Percentiles rank a stretch among this genome's conserved stretches.
phyloP scores from a whole-genome alignment of 2,113 vertebrate species.

The Zosterops borbonicus region DNA sequence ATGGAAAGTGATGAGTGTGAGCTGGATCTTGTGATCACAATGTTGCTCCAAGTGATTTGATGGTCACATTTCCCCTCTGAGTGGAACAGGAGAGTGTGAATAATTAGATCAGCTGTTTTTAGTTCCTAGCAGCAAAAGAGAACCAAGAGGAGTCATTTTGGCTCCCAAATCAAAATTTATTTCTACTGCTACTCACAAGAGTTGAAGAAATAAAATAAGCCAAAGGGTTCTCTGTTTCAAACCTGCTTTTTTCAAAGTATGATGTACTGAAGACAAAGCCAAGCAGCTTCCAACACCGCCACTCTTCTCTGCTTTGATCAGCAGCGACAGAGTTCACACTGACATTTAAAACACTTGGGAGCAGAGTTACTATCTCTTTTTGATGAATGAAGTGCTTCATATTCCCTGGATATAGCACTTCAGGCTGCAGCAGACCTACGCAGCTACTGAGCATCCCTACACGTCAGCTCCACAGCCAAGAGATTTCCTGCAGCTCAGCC shows the following conservation, averaged over 20 bases:
- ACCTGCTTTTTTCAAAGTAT: not conserved
- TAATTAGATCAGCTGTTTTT: not conserved
- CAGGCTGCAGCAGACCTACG: not conserved
- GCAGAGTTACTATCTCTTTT: not conserved
- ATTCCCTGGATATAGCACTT: not conserved
- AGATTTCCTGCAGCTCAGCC: not conserved
- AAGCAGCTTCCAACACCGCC: accelerated
- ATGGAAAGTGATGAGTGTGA: not conserved
- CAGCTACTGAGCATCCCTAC: not conserved
- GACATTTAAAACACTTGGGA: not conserved
- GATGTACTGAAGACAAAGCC: not conserved
- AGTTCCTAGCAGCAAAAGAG: not conserved
- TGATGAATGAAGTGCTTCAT: not conserved
- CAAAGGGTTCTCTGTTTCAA: not conserved
- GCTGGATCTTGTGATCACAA: not conserved
- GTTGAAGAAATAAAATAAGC: not conserved
- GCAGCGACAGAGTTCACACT: not conserved
- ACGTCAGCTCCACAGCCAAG: accelerated
- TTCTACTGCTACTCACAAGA: not conserved
- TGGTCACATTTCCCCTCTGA: not conserved
- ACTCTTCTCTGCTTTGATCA: not conserved
- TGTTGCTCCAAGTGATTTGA: not conserved
- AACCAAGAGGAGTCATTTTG: not conserved
- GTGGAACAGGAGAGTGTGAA: not conserved
- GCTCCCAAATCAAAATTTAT: not conserved